Evolutionary conservation across 2,113 vertebrate species (phyloP).

Genomic region (Ameiurus melas): DNA sequence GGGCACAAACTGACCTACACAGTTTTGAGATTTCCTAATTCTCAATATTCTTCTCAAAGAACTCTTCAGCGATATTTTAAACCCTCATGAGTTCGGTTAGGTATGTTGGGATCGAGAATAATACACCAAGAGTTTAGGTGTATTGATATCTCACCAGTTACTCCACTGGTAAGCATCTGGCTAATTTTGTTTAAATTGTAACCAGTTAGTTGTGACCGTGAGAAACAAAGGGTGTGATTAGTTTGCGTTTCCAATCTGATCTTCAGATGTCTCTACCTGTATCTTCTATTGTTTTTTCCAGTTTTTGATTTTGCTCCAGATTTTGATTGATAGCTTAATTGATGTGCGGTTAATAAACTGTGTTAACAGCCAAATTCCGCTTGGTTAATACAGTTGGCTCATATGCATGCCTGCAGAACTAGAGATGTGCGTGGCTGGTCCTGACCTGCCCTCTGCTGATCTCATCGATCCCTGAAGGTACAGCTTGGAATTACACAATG

Average conservation of each 20-base stretch:
- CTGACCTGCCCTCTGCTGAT: slow-evolving; percentile 38
- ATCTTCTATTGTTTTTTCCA: not conserved
- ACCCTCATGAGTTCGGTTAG: not conserved
- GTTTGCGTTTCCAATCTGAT: not conserved
- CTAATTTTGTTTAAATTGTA: slow-evolving; percentile 1
- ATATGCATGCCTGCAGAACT: not conserved
- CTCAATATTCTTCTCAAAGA: not conserved
- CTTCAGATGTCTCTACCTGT: not conserved
- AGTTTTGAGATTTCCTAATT: not conserved
- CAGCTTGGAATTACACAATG: slow-evolving; percentile 4
- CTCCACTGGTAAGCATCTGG: not conserved
- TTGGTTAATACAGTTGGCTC: not conserved
- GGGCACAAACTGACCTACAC: not conserved
- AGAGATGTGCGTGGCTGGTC: slow-evolving; percentile 5
- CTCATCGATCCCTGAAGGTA: slow-evolving; percentile 41
- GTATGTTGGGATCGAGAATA: not conserved
- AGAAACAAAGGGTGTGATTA: not conserved
- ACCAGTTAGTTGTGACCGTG: not conserved
- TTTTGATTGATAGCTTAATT: not conserved
- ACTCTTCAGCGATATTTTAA: not conserved
- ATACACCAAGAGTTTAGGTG: too few relatives aligned
- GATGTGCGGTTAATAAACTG: not conserved
- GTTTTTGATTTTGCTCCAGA: not conserved
- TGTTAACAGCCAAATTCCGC: not conserved
- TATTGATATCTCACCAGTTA: not conserved